These are phyloP conservation scores for Nothoprocta perdicaria DNA, from an alignment of 2,113 vertebrate species.

Conservation along the genomic window DNA sequence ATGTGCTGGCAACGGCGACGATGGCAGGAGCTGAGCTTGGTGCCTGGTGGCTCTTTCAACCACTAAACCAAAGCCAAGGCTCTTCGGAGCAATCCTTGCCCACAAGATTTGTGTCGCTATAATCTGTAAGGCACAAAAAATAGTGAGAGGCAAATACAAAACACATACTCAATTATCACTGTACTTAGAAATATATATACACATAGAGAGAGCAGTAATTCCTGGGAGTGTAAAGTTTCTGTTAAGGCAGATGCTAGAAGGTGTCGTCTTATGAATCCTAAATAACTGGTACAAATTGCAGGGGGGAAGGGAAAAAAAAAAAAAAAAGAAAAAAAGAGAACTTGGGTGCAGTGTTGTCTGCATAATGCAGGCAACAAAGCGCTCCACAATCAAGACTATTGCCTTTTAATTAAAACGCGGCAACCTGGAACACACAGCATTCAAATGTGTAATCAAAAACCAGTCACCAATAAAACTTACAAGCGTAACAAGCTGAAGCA, in stretches of 20 bases:
- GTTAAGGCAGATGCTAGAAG: constrained; percentile 33
- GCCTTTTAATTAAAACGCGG: constrained; percentile 81
- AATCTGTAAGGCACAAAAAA: not conserved
- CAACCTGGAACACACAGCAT: constrained; percentile 79
- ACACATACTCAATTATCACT: not conserved
- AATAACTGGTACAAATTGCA: not conserved
- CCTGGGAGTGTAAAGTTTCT: not conserved
- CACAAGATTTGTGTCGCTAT: not conserved
- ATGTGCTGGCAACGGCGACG: accelerated
- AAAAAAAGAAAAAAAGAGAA: constrained; percentile 26
- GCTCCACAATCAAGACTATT: constrained; percentile 64
- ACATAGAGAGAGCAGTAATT: not conserved
- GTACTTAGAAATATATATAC: not conserved
- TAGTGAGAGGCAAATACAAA: not conserved
- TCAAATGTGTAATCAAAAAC: constrained; percentile 87
- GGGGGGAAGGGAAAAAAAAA: not conserved
- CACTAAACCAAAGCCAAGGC: not conserved
- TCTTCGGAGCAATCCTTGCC: not conserved
- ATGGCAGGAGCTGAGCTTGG: not conserved
- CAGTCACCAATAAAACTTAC: constrained; percentile 89
- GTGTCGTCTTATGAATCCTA: not conserved
- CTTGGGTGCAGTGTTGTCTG: constrained; percentile 29
- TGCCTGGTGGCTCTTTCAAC: not conserved
- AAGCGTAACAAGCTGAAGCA: constrained; percentile 84
- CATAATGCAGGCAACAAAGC: constrained; percentile 60